Percentiles rank a stretch among this genome's conserved stretches.
These are phyloP conservation scores for Papilio glaucus DNA, from an alignment of 1,140 invertebrate species.

Conservation along the genomic window DNA sequence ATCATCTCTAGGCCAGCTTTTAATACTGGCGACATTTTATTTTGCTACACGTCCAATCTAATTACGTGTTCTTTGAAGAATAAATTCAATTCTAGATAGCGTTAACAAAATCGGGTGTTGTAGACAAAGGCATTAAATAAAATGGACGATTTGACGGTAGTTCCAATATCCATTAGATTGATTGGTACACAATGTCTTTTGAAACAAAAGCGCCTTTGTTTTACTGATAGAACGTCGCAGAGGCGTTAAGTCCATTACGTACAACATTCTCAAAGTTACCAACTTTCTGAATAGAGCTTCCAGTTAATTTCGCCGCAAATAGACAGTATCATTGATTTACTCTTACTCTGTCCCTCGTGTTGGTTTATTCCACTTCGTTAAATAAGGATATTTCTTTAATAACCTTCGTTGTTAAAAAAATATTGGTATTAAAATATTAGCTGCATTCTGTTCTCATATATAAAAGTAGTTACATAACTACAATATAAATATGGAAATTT, in stretches of 20 bases:
- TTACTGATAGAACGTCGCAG: slow-evolving; percentile 43
- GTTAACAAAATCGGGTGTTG: background rate
- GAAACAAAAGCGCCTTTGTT: slow-evolving; percentile 61
- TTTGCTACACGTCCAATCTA: background rate
- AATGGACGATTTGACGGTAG: slow-evolving; percentile 1
- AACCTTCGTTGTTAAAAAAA: background rate
- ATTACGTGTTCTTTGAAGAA: background rate
- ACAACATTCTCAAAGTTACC: slow-evolving; percentile 57
- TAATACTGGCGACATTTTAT: background rate
- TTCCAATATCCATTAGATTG: slow-evolving; percentile 26
- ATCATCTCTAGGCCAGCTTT: too few relatives aligned
- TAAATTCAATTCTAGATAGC: background rate
- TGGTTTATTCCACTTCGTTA: background rate
- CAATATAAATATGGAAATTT: too few relatives aligned
- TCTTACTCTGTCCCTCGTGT: background rate
- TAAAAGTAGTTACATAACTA: too few relatives aligned
- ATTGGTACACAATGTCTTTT: slow-evolving; percentile 44
- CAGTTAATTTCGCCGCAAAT: slow-evolving; percentile 66
- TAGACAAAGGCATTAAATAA: background rate
- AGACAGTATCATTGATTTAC: slow-evolving; percentile 38
- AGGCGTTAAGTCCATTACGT: slow-evolving; percentile 60
- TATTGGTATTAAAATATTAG: background rate
- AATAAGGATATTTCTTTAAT: background rate
- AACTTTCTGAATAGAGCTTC: slow-evolving; percentile 63
- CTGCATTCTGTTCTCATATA: too few relatives aligned